Evolutionary conservation across 2,797 vertebrate species (phyloP), one percentile per base, ranked within the genome.

Genomic region (Bovichtus diacanthus): DNA sequence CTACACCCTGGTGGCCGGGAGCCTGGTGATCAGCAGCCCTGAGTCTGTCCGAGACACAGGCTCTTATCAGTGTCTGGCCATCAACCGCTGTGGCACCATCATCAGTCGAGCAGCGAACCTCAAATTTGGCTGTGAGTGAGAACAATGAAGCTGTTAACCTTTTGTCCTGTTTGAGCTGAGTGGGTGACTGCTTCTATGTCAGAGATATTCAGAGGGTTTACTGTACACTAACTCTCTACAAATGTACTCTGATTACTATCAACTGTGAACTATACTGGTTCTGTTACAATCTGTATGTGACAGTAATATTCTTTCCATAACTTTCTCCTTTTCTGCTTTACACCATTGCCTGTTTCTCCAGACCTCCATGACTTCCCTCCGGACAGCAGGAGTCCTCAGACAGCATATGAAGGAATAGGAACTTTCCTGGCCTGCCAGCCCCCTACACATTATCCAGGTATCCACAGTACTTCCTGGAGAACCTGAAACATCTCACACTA

Each of bases 371-470:
- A 99, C 86, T 99, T 99, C 86, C 96, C 97, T 0, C 94, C 97
- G 0, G 97, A 98, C 69, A 96, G 94, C 67, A 93, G 97, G 77
- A 96, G 96, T 76, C 96, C 96, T 0, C 96, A 98, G 88, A 98
- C 93, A 25, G 96, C 95, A 8, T 92, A 95, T 0, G 97, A 98
- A 83, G 97, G 98, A 19, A 88, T 92, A 75, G 98, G 98, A 19
- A 95, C 96, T 11, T 96, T 97, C 91, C 82, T 99, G 12, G 82
- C 96, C 78, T 99, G 98, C 87, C 97, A 97, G 74, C 96, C 97
- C 0, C 97, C 98, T 0, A 93, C 95, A 63, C 98, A 99, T 90
- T 99, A 99, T 87, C 98, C 98, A 95, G 97, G 98, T 99, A 84
- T 13, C 23, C 31, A 18, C 1, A 43, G 29, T 47, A 4, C 23